These are phyloP conservation scores for Lepidurus apus DNA, from an alignment of 1,140 invertebrate species.

Conservation along the genomic window DNA sequence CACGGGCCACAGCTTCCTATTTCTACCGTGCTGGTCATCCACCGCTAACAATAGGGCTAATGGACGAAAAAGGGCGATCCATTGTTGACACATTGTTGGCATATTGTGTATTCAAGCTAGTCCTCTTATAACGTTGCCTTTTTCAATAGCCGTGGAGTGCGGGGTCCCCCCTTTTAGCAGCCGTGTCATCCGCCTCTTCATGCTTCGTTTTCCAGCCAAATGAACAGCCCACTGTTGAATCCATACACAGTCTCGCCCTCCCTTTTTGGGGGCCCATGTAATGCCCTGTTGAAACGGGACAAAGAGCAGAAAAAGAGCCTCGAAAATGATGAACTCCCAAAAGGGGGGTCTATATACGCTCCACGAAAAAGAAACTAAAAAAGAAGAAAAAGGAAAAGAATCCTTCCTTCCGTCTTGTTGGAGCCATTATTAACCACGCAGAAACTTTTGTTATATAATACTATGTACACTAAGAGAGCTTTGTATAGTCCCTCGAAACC, in stretches of 20 bases:
- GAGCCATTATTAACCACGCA: neutral
- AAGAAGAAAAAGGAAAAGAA: neutral
- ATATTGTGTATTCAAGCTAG: constrained; percentile 19
- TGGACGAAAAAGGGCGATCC: constrained; percentile 16
- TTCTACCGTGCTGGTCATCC: constrained; percentile 12
- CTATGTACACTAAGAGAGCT: neutral
- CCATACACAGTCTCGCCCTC: constrained; percentile 8
- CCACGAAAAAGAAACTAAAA: neutral
- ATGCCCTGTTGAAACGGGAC: constrained; percentile 10
- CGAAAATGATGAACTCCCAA: neutral
- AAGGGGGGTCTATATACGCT: neutral
- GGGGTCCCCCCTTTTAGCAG: neutral
- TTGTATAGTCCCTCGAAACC: neutral
- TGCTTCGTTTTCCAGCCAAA: constrained; percentile 19
- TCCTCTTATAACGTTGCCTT: constrained; percentile 19
- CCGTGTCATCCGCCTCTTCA: constrained; percentile 17
- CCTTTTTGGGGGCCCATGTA: neutral
- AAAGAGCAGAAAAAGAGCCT: constrained; percentile 13
- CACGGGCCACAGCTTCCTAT: neutral
- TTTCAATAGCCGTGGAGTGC: neutral
- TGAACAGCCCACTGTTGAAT: constrained; percentile 15
- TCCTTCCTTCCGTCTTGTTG: constrained; percentile 8
- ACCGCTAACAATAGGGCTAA: constrained; percentile 3
- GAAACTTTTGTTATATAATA: neutral
- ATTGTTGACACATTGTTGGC: constrained; percentile 21